phyloP scores from a whole-genome alignment of 1,140 invertebrate species.

The Drosophila takahashii region DNA sequence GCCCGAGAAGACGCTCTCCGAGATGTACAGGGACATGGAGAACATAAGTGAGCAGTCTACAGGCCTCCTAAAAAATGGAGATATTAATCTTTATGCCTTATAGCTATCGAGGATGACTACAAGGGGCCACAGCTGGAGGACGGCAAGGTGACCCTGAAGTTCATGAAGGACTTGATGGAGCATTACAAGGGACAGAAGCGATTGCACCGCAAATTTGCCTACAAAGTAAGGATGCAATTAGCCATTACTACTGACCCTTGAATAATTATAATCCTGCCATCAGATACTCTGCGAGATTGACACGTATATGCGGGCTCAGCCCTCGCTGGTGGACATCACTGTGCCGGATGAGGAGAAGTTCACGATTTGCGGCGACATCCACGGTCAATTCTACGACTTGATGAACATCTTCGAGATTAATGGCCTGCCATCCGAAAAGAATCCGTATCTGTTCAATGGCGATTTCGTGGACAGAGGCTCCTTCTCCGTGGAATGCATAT shows the following conservation, averaged over 20 bases:
- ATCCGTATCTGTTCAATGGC: constrained; percentile 91
- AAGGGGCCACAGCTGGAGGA: constrained; percentile 95
- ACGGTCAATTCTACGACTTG: constrained; percentile 99
- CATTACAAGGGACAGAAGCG: constrained; percentile 96
- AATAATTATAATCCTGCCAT: constrained; percentile 59
- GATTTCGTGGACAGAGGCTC: constrained; percentile 99
- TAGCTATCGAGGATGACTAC: constrained; percentile 98
- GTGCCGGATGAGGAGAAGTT: constrained; percentile 96
- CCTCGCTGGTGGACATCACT: constrained; percentile 95
- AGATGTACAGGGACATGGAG: constrained; percentile 93
- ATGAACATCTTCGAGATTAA: constrained; percentile 99
- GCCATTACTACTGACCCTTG: not conserved
- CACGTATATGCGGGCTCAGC: constrained; percentile 92
- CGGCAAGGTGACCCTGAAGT: constrained; percentile 93
- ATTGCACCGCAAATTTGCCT: constrained; percentile 98
- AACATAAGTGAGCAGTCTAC: constrained; percentile 91
- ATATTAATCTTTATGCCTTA: constrained; percentile 16
- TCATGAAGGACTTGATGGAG: constrained; percentile 94
- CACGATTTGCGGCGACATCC: constrained; percentile 99
- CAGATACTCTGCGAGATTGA: constrained; percentile 97
- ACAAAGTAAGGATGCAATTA: constrained; percentile 89
- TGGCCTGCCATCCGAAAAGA: constrained; percentile 96
- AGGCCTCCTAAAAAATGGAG: no score
- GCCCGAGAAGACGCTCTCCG: constrained; percentile 93
- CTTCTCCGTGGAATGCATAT: constrained; percentile 99